Conservation (phyloP, 1,140 invertebrate species). For the Telenomus remus region DNA sequence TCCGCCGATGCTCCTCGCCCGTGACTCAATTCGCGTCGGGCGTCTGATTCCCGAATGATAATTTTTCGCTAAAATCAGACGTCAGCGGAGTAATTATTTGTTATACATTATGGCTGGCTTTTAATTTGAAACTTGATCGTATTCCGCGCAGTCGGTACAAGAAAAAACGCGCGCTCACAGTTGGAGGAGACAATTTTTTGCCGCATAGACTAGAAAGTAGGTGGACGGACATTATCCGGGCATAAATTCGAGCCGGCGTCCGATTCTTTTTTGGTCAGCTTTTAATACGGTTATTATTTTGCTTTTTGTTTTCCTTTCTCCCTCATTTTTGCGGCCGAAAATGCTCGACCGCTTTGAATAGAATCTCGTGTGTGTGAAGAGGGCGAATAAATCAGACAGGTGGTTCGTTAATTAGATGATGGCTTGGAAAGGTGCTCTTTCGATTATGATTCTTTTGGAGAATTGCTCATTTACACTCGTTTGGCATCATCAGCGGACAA, state of each 20-base stretch:
- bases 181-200: too few species aligned
- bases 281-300: too few species aligned
- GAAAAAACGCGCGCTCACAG: constrained; percentile 17
- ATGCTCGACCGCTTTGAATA: not conserved
- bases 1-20: constrained; percentile 31
- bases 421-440: constrained; percentile 6
- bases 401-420: constrained; percentile 18
- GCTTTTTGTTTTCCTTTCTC: too few species aligned
- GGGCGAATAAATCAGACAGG: constrained; percentile 24
- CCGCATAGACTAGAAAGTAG: constrained; percentile 26
- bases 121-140: too few species aligned
- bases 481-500: constrained; percentile 4
- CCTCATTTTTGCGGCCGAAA: too few species aligned
- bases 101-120: constrained; percentile 4
- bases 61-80: constrained; percentile 36
- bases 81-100: constrained; percentile 4
- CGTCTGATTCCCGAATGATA: too few species aligned
- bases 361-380: not conserved
- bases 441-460: constrained; percentile 19
- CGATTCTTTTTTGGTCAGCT: too few species aligned
- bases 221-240: constrained; percentile 26
- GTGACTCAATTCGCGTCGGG: constrained; percentile 27
- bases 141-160: not conserved
- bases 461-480: constrained; percentile 16
- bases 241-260: constrained; percentile 17